Percentiles rank a stretch among this genome's conserved stretches.
Evolutionary conservation across 2,888 invertebrate genomes (phyloP).

Genomic region (Xanthia togata): DNA sequence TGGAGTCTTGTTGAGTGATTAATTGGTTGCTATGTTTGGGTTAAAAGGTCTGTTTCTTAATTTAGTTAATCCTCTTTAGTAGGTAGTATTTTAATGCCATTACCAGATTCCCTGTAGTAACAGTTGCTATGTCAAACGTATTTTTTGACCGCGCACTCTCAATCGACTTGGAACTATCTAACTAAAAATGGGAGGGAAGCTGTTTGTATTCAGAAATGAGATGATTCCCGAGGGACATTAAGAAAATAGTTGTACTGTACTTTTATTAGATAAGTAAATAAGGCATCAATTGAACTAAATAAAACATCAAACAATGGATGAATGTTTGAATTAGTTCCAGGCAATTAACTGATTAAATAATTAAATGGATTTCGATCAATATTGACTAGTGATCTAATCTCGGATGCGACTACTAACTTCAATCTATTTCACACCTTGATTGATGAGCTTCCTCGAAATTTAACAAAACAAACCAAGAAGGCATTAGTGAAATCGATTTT

Average conservation of each 20-base stretch:
- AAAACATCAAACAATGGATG: constrained; percentile 46
- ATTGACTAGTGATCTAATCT: constrained; percentile 54
- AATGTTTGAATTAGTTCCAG: constrained; percentile 62
- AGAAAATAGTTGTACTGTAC: no score
- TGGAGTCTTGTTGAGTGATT: constrained; percentile 17
- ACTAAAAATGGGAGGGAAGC: no score
- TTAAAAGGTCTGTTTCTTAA: not conserved
- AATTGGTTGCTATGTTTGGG: not conserved
- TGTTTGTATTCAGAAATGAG: no score
- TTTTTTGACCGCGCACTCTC: not conserved
- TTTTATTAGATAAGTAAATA: constrained; percentile 47
- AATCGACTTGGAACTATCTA: no score
- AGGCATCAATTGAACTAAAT: constrained; percentile 37
- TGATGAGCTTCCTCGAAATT: constrained; percentile 48
- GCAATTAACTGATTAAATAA: constrained; percentile 70
- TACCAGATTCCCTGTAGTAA: no score
- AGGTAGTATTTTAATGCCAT: not conserved
- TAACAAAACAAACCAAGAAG: constrained; percentile 10
- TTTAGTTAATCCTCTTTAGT: not conserved
- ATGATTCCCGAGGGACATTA: no score
- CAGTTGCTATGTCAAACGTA: no score
- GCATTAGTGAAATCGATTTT: constrained; percentile 35
- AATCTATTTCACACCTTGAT: constrained; percentile 44
- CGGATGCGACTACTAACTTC: constrained; percentile 45
- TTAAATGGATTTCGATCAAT: constrained; percentile 56